Conservation (phyloP, 2,113 vertebrate genomes). For the Takifugu bimaculatus region DNA sequence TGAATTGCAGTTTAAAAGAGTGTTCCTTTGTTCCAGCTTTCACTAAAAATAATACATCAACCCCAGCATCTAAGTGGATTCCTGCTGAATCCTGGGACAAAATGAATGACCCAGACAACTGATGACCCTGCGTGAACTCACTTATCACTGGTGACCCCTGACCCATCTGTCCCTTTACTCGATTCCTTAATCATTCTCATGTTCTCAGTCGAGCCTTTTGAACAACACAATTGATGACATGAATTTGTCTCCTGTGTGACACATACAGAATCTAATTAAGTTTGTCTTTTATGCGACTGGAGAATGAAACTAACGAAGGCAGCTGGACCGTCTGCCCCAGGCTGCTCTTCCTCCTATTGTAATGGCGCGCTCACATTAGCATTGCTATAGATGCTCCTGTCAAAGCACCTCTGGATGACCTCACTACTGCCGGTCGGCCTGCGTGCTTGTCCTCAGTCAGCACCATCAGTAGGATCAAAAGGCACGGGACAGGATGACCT, state of each 20-base stretch:
- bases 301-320: slow-evolving; percentile 59
- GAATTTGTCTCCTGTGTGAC: slow-evolving; percentile 63
- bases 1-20: slow-evolving; percentile 42
- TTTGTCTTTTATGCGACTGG: slow-evolving; percentile 55
- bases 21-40: slow-evolving; percentile 46
- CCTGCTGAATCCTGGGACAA: slow-evolving; percentile 24
- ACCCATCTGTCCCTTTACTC: slow-evolving; percentile 53
- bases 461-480: slow-evolving; percentile 53
- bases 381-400: slow-evolving; percentile 62
- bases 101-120: slow-evolving; percentile 64
- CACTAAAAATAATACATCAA: slow-evolving; percentile 45
- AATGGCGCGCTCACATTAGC: slow-evolving; percentile 64
- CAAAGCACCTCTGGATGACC: slow-evolving; percentile 56
- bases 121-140: slow-evolving; percentile 55
- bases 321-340: slow-evolving; percentile 61
- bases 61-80: slow-evolving; percentile 45
- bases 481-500: slow-evolving; percentile 31
- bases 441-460: slow-evolving; percentile 45
- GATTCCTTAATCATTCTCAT: slow-evolving; percentile 61
- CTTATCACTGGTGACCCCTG: slow-evolving; percentile 61
- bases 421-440: slow-evolving; percentile 35
- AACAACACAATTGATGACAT: slow-evolving; percentile 50
- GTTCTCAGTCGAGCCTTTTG: slow-evolving; percentile 46
- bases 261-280: slow-evolving; percentile 49
- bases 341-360: slow-evolving; percentile 55